These are phyloP conservation scores for Cerceris ruficornis DNA, from an alignment of 2,888 invertebrate species.

Conservation along the genomic window DNA sequence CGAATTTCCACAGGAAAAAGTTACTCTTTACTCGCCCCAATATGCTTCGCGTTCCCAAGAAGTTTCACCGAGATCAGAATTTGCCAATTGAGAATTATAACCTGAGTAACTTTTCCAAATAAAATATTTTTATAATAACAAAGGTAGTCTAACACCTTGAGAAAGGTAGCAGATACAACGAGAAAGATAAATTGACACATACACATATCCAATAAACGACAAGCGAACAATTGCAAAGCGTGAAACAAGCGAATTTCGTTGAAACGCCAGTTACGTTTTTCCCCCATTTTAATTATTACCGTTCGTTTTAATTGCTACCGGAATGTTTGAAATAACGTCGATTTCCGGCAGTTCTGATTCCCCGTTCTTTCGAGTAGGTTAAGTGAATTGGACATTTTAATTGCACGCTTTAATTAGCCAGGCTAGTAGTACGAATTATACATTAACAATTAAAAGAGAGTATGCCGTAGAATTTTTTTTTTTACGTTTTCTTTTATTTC, in stretches of 20 bases:
- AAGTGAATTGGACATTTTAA: not conserved
- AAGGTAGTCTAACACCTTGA: not conserved
- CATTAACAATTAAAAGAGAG: not conserved
- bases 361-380: too few species aligned
- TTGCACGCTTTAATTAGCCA: not conserved
- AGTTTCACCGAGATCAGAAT: too few species aligned
- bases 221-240: conserved; percentile 16
- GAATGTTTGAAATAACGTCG: not conserved
- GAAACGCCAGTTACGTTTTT: conserved; percentile 9
- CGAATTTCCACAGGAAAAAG: too few species aligned
- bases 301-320: not conserved
- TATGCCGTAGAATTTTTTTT: not conserved
- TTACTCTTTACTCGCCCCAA: too few species aligned
- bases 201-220: conserved; percentile 6
- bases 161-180: not conserved
- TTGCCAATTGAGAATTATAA: too few species aligned
- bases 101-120: too few species aligned
- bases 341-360: not conserved
- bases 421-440: not conserved
- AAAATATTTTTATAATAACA: too few species aligned
- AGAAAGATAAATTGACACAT: not conserved
- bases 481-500: not conserved
- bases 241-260: conserved; percentile 16
- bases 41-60: too few species aligned
- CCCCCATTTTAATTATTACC: conserved; percentile 14